Base-by-base conservation (phyloP, 2,888 invertebrate species). In the Drosophila helvetica region DNA sequence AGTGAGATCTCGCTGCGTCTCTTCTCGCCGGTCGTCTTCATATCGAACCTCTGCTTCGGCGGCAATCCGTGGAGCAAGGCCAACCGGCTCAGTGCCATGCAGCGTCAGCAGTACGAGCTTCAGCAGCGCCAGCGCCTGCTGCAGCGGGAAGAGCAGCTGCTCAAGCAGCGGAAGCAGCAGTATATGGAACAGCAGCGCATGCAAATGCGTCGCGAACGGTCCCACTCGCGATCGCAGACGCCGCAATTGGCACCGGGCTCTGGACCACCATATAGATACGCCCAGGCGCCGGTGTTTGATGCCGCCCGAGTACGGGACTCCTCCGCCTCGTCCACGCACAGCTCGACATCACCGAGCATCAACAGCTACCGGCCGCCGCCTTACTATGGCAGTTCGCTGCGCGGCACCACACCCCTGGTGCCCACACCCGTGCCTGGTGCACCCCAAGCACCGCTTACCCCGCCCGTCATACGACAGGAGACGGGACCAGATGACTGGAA, bases 11-110 rank as follows among this genome's bases (percentile, higher is more conserved):
- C 96, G 1, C 92, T 97, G 15, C 95, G 95, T 74, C 91, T 97
- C 30, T 98, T 98, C 91, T 96, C 97, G 17, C 96, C 96, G 0
- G 97, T 97, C 51, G 96, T 97, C 71, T 95, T 95, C 66, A 94
- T 97, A 75, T 96, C 97, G 2, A 97, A 97, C 92, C 93, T 94
- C 1, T 92, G 96, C 90, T 96, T 96, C 27, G 89, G 87, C 47
- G 85, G 89, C 89, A 94, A 95, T 59, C 89, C 89, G 10, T 88
- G 85, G 85, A 88, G 89, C 73, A 76, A 86, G 67, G 56, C 81
- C 6, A 86, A 88, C 60, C 88, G 85, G 0, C 67, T 85, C 25
- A 62, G 67, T 17, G 82, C 80, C 38, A 79, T 77, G 50, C 87
- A 89, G 38, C 79, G 88, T 2, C 83, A 86, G 43, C 86, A 79